Base-by-base conservation (phyloP, 2,888 invertebrate species). In the Chrysolina oricalcia region DNA sequence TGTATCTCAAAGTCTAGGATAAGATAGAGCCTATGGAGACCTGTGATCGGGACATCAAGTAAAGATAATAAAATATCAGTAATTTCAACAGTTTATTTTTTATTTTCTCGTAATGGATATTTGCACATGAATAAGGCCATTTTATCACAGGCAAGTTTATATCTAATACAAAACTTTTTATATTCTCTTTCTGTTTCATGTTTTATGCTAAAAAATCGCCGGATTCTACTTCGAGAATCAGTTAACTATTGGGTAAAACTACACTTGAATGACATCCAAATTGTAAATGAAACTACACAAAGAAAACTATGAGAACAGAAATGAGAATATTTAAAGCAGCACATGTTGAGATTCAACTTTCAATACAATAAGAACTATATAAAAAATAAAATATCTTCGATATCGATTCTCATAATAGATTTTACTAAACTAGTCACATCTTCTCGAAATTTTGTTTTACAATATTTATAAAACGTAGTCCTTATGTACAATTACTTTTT, bases 101-200 rank as follows among this genome's bases (percentile, higher is more conserved):
- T n/a, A 27, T 62, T 13, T 56, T n/a, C 70, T 70, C 63, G 73
- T 73, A 68, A 70, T 70, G 17, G 63, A 48, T 56, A 69, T 70
- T 65, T 73, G 65, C 69, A 73, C 64, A 66, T 59, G 15, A 48
- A 46, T 72, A 76, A 78, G 76, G 75, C 76, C 76, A 69, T 72
- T 72, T 72, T 78, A 78, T 78, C 78, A 78, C 78, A 78, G 78
- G 78, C 63, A 73, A 76, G 64, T 73, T 35, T 67, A 59, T n/a
- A 53, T 65, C 40, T 70, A 50, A 41, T 70, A 64, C n/a, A 41
- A 27, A 11, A 50, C n/a, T 50, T 17, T 17, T 10, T 19, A 50
- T 15, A 10, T 50, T 19, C 50, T 19, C n/a, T 17, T 50, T 50
- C 50, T 50, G 19, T 50, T 50, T n/a, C 19, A 17, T 17, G 11